Base-by-base conservation (phyloP, 2,888 invertebrate genomes). In the Eristalinus sepulchralis region DNA sequence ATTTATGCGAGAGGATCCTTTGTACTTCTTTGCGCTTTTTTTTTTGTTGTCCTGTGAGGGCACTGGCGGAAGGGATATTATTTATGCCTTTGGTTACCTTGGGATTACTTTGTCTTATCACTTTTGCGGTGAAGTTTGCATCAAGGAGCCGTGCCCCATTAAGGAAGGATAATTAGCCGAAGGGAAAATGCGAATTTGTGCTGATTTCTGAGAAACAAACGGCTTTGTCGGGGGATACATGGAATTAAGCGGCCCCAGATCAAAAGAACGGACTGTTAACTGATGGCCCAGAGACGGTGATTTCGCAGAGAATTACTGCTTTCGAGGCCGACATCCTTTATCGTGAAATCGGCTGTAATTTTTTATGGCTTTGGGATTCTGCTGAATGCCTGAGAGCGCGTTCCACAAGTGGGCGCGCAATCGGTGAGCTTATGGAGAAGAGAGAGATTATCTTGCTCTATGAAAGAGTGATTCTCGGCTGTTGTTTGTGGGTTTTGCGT, bases 1-100 rank as follows among this genome's bases (percentile, higher is more conserved):
- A 67, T 36, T 67, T 47, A 62, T 9, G 17, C 9, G 20, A 53
- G 47, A 62, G 57, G 57, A 57, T 57, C 24, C 57, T 57, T 57
- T 20, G 20, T 55, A 20, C 55, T 22, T 55, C 22, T 55, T 55
- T 57, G 57, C 24, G 47, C 2, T 17, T n/a, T n/a, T 13, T 47
- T 17, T 17, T 17, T 47, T 17, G 47, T 47, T 8, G n/a, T 47
- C 8, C 17, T 17, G 17, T 17, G 17, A 0, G 17, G n/a, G 39
- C 8, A 8, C 17, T n/a, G 47, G 17, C 47, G 47, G 17, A 17
- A 47, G 8, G 17, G 47, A n/a, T 47, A 17, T 17, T 47, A 47
- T 47, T 47, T 47, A 47, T 47, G 47, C 47, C 17, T 9, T 47
- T 8, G 47, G 47, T 47, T 47, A 17, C 47, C 17, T n/a, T 47